Conservation (phyloP, 2,888 invertebrate genomes). For the Melanostoma scalare region DNA sequence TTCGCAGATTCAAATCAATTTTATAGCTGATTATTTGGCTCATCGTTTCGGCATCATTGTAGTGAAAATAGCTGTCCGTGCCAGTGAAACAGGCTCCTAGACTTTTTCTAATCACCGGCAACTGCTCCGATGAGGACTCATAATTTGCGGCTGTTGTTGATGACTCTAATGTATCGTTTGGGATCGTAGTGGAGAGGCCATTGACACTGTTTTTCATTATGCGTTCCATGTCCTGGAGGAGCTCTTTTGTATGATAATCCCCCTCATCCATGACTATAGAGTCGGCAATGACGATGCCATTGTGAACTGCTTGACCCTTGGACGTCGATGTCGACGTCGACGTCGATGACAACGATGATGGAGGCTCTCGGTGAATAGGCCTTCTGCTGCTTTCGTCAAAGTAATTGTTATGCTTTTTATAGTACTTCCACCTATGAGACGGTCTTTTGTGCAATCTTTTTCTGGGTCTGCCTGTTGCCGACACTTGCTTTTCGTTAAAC, state of each 20-base stretch:
- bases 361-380: conserved; percentile 40
- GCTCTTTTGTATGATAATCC: conserved; percentile 80
- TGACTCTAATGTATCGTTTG: conserved; percentile 46
- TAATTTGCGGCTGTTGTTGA: conserved; percentile 45
- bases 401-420: conserved; percentile 62
- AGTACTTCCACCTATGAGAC: conserved; percentile 58
- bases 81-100: conserved; percentile 90
- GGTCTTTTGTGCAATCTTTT: conserved; percentile 64
- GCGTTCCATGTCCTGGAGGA: conserved; percentile 81
- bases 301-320: conserved; percentile 46
- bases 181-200: conserved; percentile 62
- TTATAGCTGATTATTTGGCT: conserved; percentile 92
- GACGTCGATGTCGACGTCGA: conserved; percentile 31
- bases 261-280: conserved; percentile 68
- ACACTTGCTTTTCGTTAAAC: conserved; percentile 45
- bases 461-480: conserved; percentile 60
- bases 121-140: conserved; percentile 60
- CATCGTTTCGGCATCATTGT: conserved; percentile 92
- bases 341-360: conserved; percentile 16
- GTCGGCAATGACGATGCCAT: conserved; percentile 59
- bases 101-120: conserved; percentile 76
- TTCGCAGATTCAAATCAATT: conserved; percentile 93
- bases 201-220: conserved; percentile 80
- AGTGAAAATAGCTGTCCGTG: conserved; percentile 92
- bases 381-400: conserved; percentile 43